Base-by-base conservation (phyloP, 2,888 invertebrate genomes). In the Agrochola circellaris region DNA sequence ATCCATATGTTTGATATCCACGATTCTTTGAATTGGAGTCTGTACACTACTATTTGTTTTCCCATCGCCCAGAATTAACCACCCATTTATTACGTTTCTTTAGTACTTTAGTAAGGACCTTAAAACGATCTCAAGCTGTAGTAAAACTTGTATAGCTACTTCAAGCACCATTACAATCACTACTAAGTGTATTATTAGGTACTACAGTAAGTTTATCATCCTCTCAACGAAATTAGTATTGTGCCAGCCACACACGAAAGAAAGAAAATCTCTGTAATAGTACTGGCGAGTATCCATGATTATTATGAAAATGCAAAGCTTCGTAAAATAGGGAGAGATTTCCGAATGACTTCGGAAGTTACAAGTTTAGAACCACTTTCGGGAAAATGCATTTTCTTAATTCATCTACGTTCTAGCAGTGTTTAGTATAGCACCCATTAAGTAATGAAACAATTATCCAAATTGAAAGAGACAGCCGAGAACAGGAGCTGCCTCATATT, bases 211-310 rank as follows among this genome's bases (percentile, higher is more conserved):
- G 51, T 82, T 82, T 79, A 82, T 67, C 83, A 73, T 54, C 70
- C 82, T 82, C 60, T 84, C 71, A 74, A 79, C 60, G 38, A 74
- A 61, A 79, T 84, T 64, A 71, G 62, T 82, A 26, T 73, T 54
- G 56, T 58, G 20, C 61, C 23, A 60, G 17, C 17, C 9, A 17
- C 2, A 54, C 54, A 20, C 5, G 13, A 58, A 26, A 67, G 15
- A 62, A 67, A 13, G 26, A 68, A 71, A 61, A 71, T 15, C 15
- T 62, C 48, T 17, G 23, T 38, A 54, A 4, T 58, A 26, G 38
- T 26, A 64, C 17, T 62, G 30, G 48, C 30, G 11, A 56, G 13
- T 20, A 62, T 58, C 17, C 30, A 42, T 2, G n/a, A 56, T 65
- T 54, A 23, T 42, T 34, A 15, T n/a, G 30, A n/a, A 54, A 60